These are phyloP conservation scores for Heliangelus exortis DNA, from an alignment of 2,797 vertebrate species.

Conservation along the genomic window DNA sequence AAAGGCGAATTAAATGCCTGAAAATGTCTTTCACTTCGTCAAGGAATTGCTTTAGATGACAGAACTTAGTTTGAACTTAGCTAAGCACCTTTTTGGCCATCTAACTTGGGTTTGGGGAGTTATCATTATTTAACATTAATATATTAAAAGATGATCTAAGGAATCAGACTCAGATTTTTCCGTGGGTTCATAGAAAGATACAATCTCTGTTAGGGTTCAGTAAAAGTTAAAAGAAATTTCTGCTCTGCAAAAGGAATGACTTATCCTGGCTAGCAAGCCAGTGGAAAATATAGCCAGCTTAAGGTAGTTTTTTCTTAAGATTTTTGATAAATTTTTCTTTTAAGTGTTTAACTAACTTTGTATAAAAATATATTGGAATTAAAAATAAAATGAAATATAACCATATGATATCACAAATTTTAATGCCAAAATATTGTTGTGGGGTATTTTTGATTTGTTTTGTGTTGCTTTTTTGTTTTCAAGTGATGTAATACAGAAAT, in stretches of 20 bases:
- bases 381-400: neutral
- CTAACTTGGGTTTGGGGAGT: neutral
- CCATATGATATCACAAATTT: neutral
- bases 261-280: constrained; percentile 30
- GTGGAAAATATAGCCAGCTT: constrained; percentile 32
- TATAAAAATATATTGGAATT: neutral
- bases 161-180: neutral
- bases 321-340: constrained; percentile 2
- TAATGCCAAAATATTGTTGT: neutral
- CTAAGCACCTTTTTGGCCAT: neutral
- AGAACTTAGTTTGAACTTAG: neutral
- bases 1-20: neutral
- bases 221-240: constrained; percentile 32
- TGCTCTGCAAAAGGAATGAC: constrained; percentile 27
- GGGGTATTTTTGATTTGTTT: too few species aligned
- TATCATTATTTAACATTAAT: neutral
- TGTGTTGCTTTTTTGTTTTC: neutral
- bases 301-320: neutral
- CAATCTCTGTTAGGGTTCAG: neutral
- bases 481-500: neutral
- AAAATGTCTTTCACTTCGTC: neutral
- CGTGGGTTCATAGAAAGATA: neutral
- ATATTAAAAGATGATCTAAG: neutral
- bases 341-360: neutral
- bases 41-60: neutral